A percentile compares a stretch with the other conserved stretches of the same genome.
phyloP scores from a whole-genome alignment of 2,797 vertebrate species.

The Gymnopithys bicolor region DNA sequence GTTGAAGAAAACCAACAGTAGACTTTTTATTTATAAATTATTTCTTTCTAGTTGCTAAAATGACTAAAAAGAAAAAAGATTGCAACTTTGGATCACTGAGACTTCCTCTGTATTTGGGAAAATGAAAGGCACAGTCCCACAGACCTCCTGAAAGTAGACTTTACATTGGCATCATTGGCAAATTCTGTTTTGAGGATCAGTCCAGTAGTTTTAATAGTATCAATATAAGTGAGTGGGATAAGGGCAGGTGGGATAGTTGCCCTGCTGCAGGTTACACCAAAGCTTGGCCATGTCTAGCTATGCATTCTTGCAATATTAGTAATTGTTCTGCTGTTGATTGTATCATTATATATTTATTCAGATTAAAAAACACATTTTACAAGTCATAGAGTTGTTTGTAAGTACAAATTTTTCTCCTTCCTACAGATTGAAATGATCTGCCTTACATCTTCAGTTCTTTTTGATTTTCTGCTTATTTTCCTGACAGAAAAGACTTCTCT shows the following conservation, averaged over 20 bases:
- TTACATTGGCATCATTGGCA: neutral
- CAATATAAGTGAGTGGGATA: neutral
- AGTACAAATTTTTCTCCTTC: neutral
- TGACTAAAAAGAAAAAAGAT: neutral
- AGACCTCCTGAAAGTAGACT: neutral
- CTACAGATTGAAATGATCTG: neutral
- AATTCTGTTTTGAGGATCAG: neutral
- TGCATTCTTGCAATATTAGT: neutral
- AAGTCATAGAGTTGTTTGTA: neutral
- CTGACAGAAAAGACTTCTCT: neutral
- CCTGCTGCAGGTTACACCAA: neutral
- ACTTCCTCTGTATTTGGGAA: neutral
- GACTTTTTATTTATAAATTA: neutral
- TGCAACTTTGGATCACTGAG: neutral
- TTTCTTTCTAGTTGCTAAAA: neutral
- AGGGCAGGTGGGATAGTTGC: neutral
- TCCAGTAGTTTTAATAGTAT: neutral
- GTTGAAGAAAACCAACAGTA: neutral
- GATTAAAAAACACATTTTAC: neutral
- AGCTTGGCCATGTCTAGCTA: neutral
- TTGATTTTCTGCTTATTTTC: neutral
- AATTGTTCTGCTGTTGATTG: neutral
- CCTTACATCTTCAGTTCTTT: neutral
- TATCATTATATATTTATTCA: neutral
- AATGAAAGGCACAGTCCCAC: neutral